Base-by-base conservation (phyloP, 2,797 vertebrate species). In the Muscicapa striata region DNA sequence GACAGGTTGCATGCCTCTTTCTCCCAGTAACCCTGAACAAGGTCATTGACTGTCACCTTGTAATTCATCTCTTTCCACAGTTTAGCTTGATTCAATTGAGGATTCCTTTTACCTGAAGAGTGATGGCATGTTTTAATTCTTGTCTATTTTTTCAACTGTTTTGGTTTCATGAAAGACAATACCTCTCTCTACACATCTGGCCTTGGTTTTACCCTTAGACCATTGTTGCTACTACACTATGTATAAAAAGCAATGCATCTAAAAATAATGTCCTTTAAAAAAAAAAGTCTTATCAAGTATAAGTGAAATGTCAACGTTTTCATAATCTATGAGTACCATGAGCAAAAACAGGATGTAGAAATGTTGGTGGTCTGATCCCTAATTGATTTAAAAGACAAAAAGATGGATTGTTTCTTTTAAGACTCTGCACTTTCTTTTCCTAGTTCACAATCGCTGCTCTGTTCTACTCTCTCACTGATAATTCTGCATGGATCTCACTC, bases 301-400 rank as follows among this genome's bases (percentile, higher is more conserved):
- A 89, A 75, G 34, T 26, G 64, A 64, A 91, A 75, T 58, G 58
- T 92, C 84, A 94, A 72, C 51, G 36, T 85, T 94, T 93, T 89
- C 63, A 55, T 67, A 92, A 85, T 80, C 61, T 48, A 3, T 75
- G 81, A 92, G 32, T 59, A 58, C 59, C 40, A 21, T 55, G 92
- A 95, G 82, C 64, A 89, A 91, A 93, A 85, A 32, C 82, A 93
- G 89, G 73, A 84, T 46, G 81, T 61, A 68, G 68, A 90, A 94
- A 80, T 75, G 87, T 62, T 91, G 79, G 90, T 90, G 89, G 78
- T 95, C 87, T 66, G 54, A 70, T 48, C 34, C 17, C 40, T 91
- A 74, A 85, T 55, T 94, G 62, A 59, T 92, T 92, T 85, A 49
- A 93, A 87, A 77, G 69, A 48, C 62, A 91, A 63, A 93, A 90